A percentile compares a stretch with the other conserved stretches of the same genome.
Evolutionary conservation across 2,113 vertebrate species (phyloP).

Genomic region (Sakesphorus luctuosus): DNA sequence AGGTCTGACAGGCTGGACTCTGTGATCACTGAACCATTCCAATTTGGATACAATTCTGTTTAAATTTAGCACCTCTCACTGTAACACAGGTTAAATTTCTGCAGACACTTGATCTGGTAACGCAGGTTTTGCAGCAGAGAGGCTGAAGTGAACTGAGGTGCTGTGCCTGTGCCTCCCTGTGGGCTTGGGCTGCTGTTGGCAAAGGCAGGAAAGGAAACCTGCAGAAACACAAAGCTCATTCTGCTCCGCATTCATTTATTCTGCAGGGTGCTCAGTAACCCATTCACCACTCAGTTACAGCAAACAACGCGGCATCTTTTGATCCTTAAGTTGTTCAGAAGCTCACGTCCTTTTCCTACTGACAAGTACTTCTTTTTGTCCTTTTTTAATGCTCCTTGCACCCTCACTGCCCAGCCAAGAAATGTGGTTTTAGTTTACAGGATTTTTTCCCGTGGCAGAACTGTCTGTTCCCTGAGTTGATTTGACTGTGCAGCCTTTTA

Average conservation of each 20-base stretch:
- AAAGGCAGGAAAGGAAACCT: background rate
- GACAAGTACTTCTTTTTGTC: background rate
- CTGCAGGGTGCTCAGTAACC: background rate
- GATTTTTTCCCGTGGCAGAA: background rate
- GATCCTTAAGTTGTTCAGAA: background rate
- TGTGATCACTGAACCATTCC: constrained; percentile 53
- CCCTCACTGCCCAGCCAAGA: background rate
- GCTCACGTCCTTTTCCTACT: constrained; percentile 9
- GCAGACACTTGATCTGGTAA: constrained; percentile 22
- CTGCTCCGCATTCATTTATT: constrained; percentile 14
- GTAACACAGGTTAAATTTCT: constrained; percentile 20
- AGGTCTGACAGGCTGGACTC: constrained; percentile 44
- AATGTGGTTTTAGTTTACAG: background rate
- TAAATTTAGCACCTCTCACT: background rate
- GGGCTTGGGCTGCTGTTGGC: constrained; percentile 33
- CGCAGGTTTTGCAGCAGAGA: constrained; percentile 5
- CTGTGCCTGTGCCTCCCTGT: background rate
- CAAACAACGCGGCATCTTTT: background rate
- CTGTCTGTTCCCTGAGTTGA: background rate
- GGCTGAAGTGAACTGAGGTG: background rate
- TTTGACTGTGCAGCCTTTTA: background rate
- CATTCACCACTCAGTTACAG: background rate
- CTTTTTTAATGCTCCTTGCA: background rate
- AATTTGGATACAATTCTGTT: background rate
- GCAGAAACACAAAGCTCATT: background rate